phyloP scores from a whole-genome alignment of 1,140 invertebrate species.

The Oppia nitens region DNA sequence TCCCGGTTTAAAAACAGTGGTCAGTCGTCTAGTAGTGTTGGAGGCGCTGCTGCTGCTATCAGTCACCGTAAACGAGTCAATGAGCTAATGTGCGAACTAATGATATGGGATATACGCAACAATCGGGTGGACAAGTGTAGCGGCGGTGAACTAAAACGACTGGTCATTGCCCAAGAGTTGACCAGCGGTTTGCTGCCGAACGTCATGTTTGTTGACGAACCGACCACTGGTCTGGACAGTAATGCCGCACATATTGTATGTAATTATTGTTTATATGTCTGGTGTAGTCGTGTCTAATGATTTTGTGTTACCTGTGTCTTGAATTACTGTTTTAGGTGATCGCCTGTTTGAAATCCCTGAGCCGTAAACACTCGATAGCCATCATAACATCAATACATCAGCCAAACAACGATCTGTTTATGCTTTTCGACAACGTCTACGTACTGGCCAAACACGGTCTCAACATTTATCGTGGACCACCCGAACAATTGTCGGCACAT shows the following conservation, averaged over 20 bases:
- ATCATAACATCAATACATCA: constrained; percentile 12
- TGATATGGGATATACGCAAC: too few relatives aligned
- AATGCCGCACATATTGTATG: too few relatives aligned
- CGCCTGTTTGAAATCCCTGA: constrained; percentile 40
- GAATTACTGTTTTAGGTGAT: too few relatives aligned
- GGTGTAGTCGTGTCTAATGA: too few relatives aligned
- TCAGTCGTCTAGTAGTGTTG: too few relatives aligned
- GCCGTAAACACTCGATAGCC: neutral
- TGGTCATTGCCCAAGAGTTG: constrained; percentile 13
- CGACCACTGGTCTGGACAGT: constrained; percentile 13
- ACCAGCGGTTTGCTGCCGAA: neutral
- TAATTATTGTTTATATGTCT: too few relatives aligned
- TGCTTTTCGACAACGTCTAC: constrained; percentile 7
- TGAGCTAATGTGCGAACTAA: too few relatives aligned
- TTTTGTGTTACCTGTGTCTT: too few relatives aligned
- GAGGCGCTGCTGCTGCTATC: too few relatives aligned
- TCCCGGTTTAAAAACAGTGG: constrained; percentile 14
- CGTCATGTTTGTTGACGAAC: constrained; percentile 11
- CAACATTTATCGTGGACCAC: constrained; percentile 6
- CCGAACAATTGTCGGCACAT: neutral
- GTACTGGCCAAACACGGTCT: constrained; percentile 8
- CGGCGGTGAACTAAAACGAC: constrained; percentile 7
- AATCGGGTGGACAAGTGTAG: neutral
- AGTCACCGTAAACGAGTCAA: too few relatives aligned
- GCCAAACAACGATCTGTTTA: neutral